Evolutionary conservation across 2,113 vertebrate genomes (phyloP), one percentile per base, ranked within the genome.

Genomic region (Pygoscelis adeliae): DNA sequence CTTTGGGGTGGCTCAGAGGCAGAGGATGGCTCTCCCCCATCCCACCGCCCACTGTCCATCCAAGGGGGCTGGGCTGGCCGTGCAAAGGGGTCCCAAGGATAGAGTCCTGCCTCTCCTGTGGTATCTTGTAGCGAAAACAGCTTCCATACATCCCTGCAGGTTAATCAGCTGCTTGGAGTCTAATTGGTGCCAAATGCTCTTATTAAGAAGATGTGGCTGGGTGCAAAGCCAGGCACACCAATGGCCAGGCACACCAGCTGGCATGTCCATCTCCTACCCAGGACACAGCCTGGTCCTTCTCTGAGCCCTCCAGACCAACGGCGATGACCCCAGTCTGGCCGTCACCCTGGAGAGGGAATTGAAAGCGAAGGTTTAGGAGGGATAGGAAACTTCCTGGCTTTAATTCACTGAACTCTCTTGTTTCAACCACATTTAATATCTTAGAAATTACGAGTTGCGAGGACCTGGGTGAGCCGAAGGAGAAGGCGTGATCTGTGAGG

Each of bases 351-450:
- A 53, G 55, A 62, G 49, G 71, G 63, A 92, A 85, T 40, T n/a
- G 30, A 56, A 87, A 88, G 38, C 2, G 7, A 87, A 87, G 90
- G 89, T 80, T 93, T 49, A 18, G 52, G 86, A 76, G 91, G 40
- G 32, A 18, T 53, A 73, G 83, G 61, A 96, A 95, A 96, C 79
- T 91, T 85, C 83, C 47, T 29, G 61, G 56, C 83, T 97, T 96
- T 96, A 94, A 97, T 94, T 94, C 95, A 91, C 93, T 67, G 87
- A 91, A 95, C 83, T 85, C 94, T 95, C 95, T 91, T 93, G 77
- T 87, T 97, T 97, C 87, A 76, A 17, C 71, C 74, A 83, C 96
- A 92, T 97, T 95, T 97, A 97, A 97, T 98, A 98, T 97, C 96
- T 71, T 77, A 88, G 96, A 97, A 97, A 97, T 97, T 94, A 94